A percentile compares a stretch with the other conserved stretches of the same genome.
Conservation (phyloP, 2,113 vertebrate species). For the Arothron firmamentum region DNA sequence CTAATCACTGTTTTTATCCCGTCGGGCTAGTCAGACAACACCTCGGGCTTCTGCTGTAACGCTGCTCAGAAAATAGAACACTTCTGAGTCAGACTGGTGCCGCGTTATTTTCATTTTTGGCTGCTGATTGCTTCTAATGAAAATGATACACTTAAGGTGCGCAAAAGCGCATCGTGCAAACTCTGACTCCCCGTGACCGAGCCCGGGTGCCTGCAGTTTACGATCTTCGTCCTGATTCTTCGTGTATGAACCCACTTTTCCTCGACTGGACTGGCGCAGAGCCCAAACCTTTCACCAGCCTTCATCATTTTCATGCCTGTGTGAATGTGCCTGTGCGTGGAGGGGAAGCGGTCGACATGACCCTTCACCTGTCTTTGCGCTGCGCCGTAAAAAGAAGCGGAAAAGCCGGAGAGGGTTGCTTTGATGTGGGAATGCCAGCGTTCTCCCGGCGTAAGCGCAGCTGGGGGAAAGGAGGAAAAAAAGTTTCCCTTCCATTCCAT, state of each 20-base stretch:
- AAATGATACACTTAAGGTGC: no score
- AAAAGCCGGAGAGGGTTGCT: slow-evolving; percentile 16
- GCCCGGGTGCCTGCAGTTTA: no score
- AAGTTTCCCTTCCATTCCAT: slow-evolving; percentile 62
- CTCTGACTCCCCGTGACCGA: no score
- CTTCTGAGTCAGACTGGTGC: no score
- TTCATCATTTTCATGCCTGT: slow-evolving; percentile 70
- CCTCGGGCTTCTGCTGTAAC: no score
- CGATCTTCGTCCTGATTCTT: no score
- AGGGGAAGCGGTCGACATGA: slow-evolving; percentile 38
- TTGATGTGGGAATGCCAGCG: slow-evolving; percentile 49
- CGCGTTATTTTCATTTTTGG: no score
- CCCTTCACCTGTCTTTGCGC: slow-evolving; percentile 47
- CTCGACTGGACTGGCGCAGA: slow-evolving; percentile 69
- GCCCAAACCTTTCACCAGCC: slow-evolving; percentile 60
- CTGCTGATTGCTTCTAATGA: no score
- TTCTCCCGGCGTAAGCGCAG: slow-evolving; percentile 47
- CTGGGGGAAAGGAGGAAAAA: slow-evolving; percentile 41
- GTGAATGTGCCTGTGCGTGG: slow-evolving; percentile 45
- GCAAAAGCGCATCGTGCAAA: no score
- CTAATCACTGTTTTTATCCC: slow-evolving; percentile 19
- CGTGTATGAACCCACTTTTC: background rate
- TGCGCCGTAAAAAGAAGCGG: slow-evolving; percentile 43
- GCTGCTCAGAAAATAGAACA: no score
- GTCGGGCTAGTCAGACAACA: no score